Evolutionary conservation across 2,113 vertebrate species (phyloP).

Genomic region (Chlorodrepanis virens): DNA sequence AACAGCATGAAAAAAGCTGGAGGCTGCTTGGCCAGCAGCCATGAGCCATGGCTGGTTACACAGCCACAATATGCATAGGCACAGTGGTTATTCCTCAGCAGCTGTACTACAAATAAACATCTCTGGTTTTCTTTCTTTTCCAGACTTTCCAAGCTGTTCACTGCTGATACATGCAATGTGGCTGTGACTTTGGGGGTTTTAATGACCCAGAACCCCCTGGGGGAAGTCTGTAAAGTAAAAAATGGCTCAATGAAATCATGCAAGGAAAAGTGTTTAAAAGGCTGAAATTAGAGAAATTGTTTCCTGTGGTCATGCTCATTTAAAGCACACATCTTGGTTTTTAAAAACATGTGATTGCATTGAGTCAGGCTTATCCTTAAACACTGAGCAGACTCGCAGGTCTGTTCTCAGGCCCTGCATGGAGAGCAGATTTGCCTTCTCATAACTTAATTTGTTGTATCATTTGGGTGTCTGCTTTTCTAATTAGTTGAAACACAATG

Average conservation of each 20-base stretch:
- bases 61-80: background rate
- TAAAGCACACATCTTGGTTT: background rate
- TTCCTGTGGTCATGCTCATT: background rate
- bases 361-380: background rate
- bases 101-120: conserved; percentile 1
- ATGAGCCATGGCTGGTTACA: background rate
- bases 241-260: background rate
- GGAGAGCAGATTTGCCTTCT: background rate
- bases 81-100: background rate
- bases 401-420: background rate
- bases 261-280: background rate
- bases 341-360: background rate
- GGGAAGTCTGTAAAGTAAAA: background rate
- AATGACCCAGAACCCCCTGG: background rate
- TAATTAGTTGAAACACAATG: background rate
- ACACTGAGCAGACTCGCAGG: background rate
- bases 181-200: background rate
- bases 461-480: conserved; percentile 9
- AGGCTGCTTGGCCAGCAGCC: background rate
- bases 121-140: background rate
- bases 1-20: background rate
- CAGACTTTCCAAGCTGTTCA: background rate
- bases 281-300: background rate
- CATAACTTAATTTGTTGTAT: conserved; percentile 15
- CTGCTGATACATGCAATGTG: background rate